These are phyloP conservation scores for Agelastica alni DNA, from an alignment of 2,888 invertebrate genomes.

Conservation along the genomic window DNA sequence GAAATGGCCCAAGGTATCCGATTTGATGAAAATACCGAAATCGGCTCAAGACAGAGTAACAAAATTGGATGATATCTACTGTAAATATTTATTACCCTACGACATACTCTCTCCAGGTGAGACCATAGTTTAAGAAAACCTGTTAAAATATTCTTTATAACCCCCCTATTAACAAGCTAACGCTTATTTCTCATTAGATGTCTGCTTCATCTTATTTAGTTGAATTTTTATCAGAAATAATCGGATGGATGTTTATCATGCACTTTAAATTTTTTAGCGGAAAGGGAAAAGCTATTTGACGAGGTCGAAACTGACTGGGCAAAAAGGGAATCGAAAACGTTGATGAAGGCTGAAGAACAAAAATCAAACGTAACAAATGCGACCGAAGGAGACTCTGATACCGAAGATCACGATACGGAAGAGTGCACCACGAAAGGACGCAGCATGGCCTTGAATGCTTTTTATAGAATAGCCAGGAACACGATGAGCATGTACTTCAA, in stretches of 20 bases:
- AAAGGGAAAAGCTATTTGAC: slow-evolving; percentile 72
- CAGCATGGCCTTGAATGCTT: slow-evolving; percentile 78
- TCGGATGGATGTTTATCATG: no score
- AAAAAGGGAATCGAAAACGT: slow-evolving; percentile 62
- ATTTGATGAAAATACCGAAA: slow-evolving; percentile 84
- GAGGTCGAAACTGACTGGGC: slow-evolving; percentile 78
- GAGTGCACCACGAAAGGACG: slow-evolving; percentile 82
- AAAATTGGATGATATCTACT: slow-evolving; percentile 86
- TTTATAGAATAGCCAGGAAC: slow-evolving; percentile 80
- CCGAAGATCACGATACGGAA: slow-evolving; percentile 62
- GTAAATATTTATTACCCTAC: slow-evolving; percentile 88
- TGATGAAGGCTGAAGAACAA: slow-evolving; percentile 44
- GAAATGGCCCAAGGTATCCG: slow-evolving; percentile 86
- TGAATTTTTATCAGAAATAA: no score
- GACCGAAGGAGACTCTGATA: slow-evolving; percentile 56
- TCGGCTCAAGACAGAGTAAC: slow-evolving; percentile 77
- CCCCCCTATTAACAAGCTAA: no score
- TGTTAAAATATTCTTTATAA: no score
- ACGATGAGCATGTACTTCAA: slow-evolving; percentile 81
- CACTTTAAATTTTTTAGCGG: slow-evolving; percentile 64
- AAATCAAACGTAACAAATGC: slow-evolving; percentile 47
- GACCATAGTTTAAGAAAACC: background rate
- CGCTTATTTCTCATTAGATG: background rate
- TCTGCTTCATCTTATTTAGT: slow-evolving; percentile 37
- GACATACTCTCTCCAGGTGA: slow-evolving; percentile 77